Evolutionary conservation across 2,113 vertebrate species (phyloP), one percentile per base, ranked within the genome.

Genomic region (Lamprologus callipterus): DNA sequence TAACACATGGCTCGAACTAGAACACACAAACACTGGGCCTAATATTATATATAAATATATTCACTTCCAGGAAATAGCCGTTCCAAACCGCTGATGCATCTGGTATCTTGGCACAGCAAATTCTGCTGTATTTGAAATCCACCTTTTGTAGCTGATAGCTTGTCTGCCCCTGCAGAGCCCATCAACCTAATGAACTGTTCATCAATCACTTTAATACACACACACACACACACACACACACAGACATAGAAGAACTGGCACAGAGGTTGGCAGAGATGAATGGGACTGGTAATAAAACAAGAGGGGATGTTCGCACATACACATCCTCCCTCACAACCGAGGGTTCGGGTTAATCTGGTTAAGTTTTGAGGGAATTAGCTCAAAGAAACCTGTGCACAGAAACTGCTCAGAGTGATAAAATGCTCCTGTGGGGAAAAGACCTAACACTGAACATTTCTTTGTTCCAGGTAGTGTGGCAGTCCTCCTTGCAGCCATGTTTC

Each of bases 121-220:
- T 84, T 85, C 53, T 75, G 28, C 54, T 81, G 47, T 70, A 85
- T 90, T 45, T 88, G 70, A 91, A 90, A 91, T 84, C 54, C 85
- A 83, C 78, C 86, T 82, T 68, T 81, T 60, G 70, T 89, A 82
- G 54, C 86, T 33, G 70, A 60, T 84, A 87, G 91, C 81, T 87
- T 68, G 80, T 86, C 53, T 63, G 79, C 40, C 60, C 80, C 91
- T 65, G 86, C 85, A 78, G 85, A 92, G 85, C 82, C 91, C 91
- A 95, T 96, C 93, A 94, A 89, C 91, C 85, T 93, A 95, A 95
- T 95, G 92, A 95, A 92, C 57, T 86, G 51, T 21, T 53, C 91
- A 93, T 94, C 89, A 94, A 91, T 94, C 90, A 93, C 78, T 81
- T 88, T 94, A 93, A 94, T 81, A 68, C 81, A 51, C 81, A 40